Percentiles rank a stretch among this genome's conserved stretches.
phyloP scores from a whole-genome alignment of 2,113 vertebrate species.

The Lepus europaeus region DNA sequence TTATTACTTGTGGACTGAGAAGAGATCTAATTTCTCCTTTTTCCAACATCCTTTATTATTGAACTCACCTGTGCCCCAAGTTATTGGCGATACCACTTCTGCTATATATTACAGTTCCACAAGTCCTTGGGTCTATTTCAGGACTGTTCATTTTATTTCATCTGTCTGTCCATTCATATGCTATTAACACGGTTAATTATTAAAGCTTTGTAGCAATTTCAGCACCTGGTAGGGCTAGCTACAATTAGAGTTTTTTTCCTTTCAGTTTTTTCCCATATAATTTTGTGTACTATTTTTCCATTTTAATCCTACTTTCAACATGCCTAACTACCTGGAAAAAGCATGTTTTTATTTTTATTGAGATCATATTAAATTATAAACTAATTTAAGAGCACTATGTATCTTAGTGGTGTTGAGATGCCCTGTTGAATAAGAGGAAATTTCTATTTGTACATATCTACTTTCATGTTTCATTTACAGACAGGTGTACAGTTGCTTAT shows the following conservation, averaged over 20 bases:
- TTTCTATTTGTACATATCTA: neutral
- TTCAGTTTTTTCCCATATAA: neutral
- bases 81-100: neutral
- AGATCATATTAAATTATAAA: conserved; percentile 9
- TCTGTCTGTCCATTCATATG: neutral
- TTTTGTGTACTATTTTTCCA: neutral
- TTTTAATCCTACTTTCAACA: neutral
- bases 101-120: neutral
- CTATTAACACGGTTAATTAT: neutral
- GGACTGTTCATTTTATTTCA: conserved; percentile 10
- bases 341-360: neutral
- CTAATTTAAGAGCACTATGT: neutral
- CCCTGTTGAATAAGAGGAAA: neutral
- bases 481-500: neutral
- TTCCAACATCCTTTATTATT: neutral
- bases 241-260: neutral
- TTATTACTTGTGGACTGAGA: neutral
- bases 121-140: neutral
- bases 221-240: neutral
- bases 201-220: neutral
- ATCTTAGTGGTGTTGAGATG: conserved; percentile 9
- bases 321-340: neutral
- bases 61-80: neutral
- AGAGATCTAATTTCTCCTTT: conserved; percentile 29
- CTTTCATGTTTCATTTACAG: neutral